Conservation (phyloP, 2,797 vertebrate genomes). For the Lacerta viridis region DNA sequence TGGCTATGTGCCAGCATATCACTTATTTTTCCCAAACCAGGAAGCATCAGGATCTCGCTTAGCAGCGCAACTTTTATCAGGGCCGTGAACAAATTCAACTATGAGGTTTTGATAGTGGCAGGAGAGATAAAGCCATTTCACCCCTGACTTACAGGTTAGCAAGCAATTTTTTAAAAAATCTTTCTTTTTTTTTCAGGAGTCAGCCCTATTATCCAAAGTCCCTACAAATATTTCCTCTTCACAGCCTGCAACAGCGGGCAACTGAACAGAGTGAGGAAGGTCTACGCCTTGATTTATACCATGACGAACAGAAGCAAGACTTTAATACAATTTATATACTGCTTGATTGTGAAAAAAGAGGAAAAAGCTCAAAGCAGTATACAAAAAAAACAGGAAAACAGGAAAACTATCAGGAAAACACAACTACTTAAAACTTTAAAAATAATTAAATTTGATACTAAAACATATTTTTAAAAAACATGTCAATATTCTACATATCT, state of each 20-base stretch:
- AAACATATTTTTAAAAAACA: no score
- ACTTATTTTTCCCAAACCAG: neutral
- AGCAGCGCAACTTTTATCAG: neutral
- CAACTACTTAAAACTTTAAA: no score
- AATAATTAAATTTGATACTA: no score
- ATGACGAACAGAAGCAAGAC: neutral
- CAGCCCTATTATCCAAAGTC: neutral
- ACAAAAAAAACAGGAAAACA: no score
- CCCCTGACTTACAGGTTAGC: neutral
- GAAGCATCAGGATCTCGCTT: neutral
- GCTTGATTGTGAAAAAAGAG: no score
- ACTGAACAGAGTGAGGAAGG: neutral
- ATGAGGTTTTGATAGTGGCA: neutral
- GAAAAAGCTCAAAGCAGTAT: no score
- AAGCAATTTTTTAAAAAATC: neutral
- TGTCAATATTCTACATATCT: no score
- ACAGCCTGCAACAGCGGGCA: neutral
- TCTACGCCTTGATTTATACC: neutral
- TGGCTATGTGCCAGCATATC: neutral
- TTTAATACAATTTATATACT: neutral
- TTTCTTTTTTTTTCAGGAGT: neutral
- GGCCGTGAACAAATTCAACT: neutral
- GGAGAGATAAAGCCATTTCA: neutral
- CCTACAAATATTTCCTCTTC: neutral
- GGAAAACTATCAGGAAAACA: no score